Base-by-base conservation (phyloP, 2,888 invertebrate species). In the Microplitis manilae region DNA sequence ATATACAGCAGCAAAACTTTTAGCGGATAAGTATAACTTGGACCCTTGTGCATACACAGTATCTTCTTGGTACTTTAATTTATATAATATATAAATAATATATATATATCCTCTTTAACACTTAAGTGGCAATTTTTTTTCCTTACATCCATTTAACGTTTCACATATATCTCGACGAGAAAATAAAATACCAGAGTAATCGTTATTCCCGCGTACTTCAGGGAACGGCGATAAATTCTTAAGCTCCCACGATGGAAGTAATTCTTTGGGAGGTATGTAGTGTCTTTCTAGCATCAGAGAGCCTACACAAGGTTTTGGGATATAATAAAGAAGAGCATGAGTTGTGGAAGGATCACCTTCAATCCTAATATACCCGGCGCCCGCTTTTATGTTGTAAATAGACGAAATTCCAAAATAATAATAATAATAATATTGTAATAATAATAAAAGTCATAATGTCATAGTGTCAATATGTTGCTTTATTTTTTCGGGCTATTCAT, bases 151-250 rank as follows among this genome's bases (percentile, higher is more conserved):
- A 17, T 73, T 73, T 62, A 65, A 59, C 60, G 30, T 60, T 20
- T 70, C 59, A 30, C 65, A 65, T 41, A 61, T 64, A 74, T 75
- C 41, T 79, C 39, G 73, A 67, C 59, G 59, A 76, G 20, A 64
- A 73, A 75, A 69, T 73, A 73, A 59, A 71, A 76, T 68, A 72
- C 76, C 60, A 68, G 76, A 72, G 73, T 61, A 76, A 76, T 73
- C 76, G 76, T 76, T 76, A 73, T 65, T 80, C 80, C 80, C 77
- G 80, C 81, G 81, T 79, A 82, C 79, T 81, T 82, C 78, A 81
- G 78, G 73, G 70, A 30, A 59, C 78, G 68, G 79, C 79, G 78
- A 82, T 82, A 82, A 82, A 82, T 82, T 81, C 81, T 79, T 79
- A 76, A 80, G 80, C 81, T 82, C 79, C 80, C 80, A 76, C 78